Percentiles rank a stretch among this genome's conserved stretches.
phyloP scores from a whole-genome alignment of 2,113 vertebrate species.

The Megalops atlanticus region DNA sequence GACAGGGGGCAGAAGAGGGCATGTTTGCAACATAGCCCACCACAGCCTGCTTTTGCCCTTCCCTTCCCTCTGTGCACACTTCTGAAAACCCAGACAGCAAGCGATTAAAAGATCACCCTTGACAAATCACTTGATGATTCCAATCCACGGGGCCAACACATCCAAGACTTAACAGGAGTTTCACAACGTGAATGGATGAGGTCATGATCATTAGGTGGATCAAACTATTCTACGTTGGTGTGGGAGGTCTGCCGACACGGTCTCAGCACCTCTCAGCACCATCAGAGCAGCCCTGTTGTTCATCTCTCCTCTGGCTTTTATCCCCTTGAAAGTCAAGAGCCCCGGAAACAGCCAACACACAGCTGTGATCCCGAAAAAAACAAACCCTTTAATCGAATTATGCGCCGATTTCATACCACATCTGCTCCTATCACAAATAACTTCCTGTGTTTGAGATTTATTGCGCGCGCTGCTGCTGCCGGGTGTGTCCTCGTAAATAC shows the following conservation, averaged over 20 bases:
- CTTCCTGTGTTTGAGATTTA: constrained; percentile 24
- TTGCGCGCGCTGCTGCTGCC: constrained; percentile 5
- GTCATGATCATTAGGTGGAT: no score
- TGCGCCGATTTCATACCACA: constrained; percentile 29
- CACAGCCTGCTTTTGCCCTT: not conserved
- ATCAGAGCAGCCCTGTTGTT: not conserved
- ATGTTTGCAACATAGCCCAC: no score
- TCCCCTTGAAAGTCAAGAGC: not conserved
- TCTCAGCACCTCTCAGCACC: not conserved
- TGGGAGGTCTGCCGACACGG: not conserved
- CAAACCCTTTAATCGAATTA: constrained; percentile 39
- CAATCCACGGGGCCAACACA: not conserved
- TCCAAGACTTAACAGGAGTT: not conserved
- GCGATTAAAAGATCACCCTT: not conserved
- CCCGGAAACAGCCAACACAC: constrained; percentile 1
- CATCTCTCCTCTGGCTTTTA: not conserved
- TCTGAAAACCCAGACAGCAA: not conserved
- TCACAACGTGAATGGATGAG: no score
- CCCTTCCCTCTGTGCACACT: not conserved
- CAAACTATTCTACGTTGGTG: not conserved
- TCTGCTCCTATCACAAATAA: constrained; percentile 33
- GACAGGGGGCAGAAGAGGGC: not conserved
- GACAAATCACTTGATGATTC: no score
- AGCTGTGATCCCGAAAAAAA: constrained; percentile 32
- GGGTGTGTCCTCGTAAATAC: not conserved